Base-by-base conservation (phyloP, 2,888 invertebrate genomes). In the Eupeodes luniger region DNA sequence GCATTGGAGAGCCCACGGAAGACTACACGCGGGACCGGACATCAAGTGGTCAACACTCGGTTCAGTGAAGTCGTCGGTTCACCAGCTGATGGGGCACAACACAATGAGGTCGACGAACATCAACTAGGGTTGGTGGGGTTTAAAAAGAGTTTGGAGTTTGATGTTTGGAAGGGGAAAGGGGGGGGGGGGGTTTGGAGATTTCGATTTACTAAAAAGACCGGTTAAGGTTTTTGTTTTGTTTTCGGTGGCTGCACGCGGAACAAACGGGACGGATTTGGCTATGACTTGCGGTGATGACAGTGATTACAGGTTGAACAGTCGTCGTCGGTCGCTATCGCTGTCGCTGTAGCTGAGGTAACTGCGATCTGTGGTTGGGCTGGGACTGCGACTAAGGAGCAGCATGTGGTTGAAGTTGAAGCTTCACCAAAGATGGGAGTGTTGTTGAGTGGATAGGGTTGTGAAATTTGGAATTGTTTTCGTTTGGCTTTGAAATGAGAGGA, bases 1-100 rank as follows among this genome's bases (percentile, higher is more conserved):
- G 88, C 88, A 77, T 53, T 75, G 53, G 78, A 88, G 74, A 66
- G 88, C 84, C 81, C 69, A 81, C 70, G 85, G 81, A 88, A 88
- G 88, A 88, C 88, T 88, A 88, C 81, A 70, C 77, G 84, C 80
- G 87, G 83, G 80, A 77, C 64, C 80, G 80, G 85, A 85, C 85
- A 78, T 85, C 81, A 69, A 88, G 62, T 81, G 88, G 61, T 85
- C 72, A 72, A 67, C 19, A 81, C 72, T 84, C 55, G 61, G 66
- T 81, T 81, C 55, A 59, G 79, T 80, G 57, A 75, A 69, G 69
- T 69, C 44, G 66, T 61, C 74, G 74, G 36, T 75, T 70, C 66
- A 66, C 51, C 84, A 81, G 84, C 84, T 84, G 81, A 82, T 57
- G 77, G 77, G 34, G n/a, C 51, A 69, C 19, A 66, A 10, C 40